phyloP scores from a whole-genome alignment of 2,888 invertebrate genomes.

The Pemphredon lugubris region DNA sequence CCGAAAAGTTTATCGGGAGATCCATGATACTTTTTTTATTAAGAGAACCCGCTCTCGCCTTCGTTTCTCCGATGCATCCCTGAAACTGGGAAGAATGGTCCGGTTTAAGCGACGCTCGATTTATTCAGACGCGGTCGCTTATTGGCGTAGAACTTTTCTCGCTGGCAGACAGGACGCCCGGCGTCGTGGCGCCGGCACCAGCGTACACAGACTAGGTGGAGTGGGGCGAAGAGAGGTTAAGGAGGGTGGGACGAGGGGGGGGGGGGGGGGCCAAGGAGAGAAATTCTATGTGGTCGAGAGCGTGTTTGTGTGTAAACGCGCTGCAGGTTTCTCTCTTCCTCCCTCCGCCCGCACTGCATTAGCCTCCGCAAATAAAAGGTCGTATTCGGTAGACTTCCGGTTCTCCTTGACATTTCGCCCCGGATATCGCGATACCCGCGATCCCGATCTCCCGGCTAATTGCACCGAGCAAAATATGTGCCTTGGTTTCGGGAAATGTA shows the following conservation, averaged over 20 bases:
- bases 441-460: not conserved
- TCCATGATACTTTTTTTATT: too few relatives aligned
- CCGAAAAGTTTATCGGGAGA: too few relatives aligned
- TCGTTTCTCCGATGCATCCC: not conserved
- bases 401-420: not conserved
- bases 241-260: too few relatives aligned
- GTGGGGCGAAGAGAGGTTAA: slow-evolving; percentile 18
- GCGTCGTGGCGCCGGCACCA: slow-evolving; percentile 68
- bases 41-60: not conserved
- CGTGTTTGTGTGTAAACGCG: slow-evolving; percentile 10
- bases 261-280: not conserved
- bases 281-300: not conserved
- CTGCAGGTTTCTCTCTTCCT: slow-evolving; percentile 10
- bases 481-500: too few relatives aligned
- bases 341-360: slow-evolving; percentile 6
- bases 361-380: slow-evolving; percentile 46
- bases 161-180: slow-evolving; percentile 67
- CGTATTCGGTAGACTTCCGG: slow-evolving; percentile 41
- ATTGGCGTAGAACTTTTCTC: slow-evolving; percentile 72
- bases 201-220: not conserved
- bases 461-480: too few relatives aligned
- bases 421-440: not conserved
- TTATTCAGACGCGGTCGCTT: slow-evolving; percentile 71
- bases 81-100: slow-evolving; percentile 34
- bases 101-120: slow-evolving; percentile 66